phyloP scores from a whole-genome alignment of 2,888 invertebrate genomes.

The Opisthograptis luteolata region DNA sequence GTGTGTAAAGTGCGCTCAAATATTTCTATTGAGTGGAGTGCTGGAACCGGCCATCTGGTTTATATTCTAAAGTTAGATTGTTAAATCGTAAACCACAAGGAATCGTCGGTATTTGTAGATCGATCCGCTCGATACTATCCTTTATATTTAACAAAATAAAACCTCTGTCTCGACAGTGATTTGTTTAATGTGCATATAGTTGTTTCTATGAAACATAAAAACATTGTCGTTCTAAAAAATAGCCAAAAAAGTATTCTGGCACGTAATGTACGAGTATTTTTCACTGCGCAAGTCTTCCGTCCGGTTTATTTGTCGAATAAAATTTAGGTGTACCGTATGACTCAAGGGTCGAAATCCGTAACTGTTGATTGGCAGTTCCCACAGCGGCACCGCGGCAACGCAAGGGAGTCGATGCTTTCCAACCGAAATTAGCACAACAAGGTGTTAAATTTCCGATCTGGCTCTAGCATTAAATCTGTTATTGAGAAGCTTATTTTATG shows the following conservation, averaged over 20 bases:
- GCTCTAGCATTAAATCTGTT: background rate
- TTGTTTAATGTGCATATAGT: background rate
- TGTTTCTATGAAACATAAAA: constrained; percentile 2
- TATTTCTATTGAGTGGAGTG: constrained; percentile 74
- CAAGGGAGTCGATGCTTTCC: background rate
- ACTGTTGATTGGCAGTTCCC: constrained; percentile 42
- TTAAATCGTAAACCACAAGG: constrained; percentile 80
- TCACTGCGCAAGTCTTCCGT: constrained; percentile 69
- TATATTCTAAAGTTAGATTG: constrained; percentile 83
- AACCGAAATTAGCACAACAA: background rate
- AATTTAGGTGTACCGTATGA: constrained; percentile 40
- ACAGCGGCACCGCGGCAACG: constrained; percentile 4
- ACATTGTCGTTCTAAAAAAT: background rate
- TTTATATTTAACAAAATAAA: constrained; percentile 31
- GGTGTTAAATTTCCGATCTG: background rate
- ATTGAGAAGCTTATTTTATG: too few species aligned
- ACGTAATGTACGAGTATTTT: constrained; percentile 47
- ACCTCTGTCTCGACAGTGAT: too few species aligned
- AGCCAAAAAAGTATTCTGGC: constrained; percentile 12
- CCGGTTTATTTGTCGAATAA: constrained; percentile 50
- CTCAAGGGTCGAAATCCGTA: constrained; percentile 34
- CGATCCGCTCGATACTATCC: constrained; percentile 49
- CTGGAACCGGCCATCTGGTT: constrained; percentile 80
- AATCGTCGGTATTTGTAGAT: constrained; percentile 71
- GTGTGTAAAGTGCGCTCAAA: constrained; percentile 61